phyloP scores from a whole-genome alignment of 2,113 vertebrate species.

The Nesogale talazaci region DNA sequence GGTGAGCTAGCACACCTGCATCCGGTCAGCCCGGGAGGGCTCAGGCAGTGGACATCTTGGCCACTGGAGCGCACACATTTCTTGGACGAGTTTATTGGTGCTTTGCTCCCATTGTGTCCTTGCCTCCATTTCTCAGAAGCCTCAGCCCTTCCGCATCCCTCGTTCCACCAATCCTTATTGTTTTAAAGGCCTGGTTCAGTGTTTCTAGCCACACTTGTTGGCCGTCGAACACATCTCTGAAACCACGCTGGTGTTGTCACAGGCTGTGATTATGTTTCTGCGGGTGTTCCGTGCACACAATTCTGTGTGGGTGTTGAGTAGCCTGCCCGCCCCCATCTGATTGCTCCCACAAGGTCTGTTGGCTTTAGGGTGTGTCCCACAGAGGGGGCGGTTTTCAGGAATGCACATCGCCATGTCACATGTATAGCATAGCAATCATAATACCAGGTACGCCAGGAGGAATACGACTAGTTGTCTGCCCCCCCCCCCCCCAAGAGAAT shows the following conservation, averaged over 20 bases:
- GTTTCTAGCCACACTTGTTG: not conserved
- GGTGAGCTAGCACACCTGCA: no score
- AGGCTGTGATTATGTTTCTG: slow-evolving; percentile 17
- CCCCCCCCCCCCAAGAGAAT: not conserved
- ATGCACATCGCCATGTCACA: not conserved
- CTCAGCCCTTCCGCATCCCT: not conserved
- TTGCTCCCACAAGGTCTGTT: slow-evolving; percentile 20
- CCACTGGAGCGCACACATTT: not conserved
- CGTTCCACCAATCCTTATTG: not conserved
- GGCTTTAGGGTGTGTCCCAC: not conserved
- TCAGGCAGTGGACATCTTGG: rapidly evolving
- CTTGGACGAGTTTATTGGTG: not conserved
- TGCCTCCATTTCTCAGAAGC: not conserved
- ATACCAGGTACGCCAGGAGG: not conserved
- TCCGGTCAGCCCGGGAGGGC: not conserved
- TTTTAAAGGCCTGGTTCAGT: not conserved
- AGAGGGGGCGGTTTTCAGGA: slow-evolving; percentile 20
- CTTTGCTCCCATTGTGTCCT: not conserved
- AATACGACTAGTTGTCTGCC: no score
- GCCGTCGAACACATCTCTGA: not conserved
- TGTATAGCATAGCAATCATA: not conserved
- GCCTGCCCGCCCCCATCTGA: not conserved
- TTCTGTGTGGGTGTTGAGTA: not conserved
- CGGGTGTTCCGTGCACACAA: not conserved
- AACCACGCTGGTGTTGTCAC: slow-evolving; percentile 1